Percentiles rank a stretch among this genome's conserved stretches.
Conservation (phyloP, 2,113 vertebrate genomes). For the Limanda limanda region DNA sequence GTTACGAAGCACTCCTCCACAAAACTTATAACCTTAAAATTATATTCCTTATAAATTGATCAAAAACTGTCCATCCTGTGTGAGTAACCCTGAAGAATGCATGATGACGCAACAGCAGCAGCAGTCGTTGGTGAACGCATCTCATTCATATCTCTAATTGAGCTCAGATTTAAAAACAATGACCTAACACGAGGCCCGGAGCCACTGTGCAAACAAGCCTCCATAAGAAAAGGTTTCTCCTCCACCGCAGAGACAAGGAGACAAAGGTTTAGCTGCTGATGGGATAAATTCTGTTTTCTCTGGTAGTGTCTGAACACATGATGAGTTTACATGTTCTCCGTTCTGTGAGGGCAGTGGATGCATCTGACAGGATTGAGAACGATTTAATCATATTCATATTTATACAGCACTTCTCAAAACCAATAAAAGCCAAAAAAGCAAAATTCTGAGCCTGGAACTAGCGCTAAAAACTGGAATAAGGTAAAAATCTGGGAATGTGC, state of each 20-base stretch:
- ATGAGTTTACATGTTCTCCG: too few species aligned
- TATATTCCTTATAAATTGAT: too few species aligned
- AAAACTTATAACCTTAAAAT: too few species aligned
- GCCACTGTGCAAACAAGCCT: slow-evolving; percentile 17
- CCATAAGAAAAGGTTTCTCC: slow-evolving; percentile 1
- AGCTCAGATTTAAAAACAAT: slow-evolving; percentile 42
- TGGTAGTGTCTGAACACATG: neutral
- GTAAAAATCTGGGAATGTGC: too few species aligned
- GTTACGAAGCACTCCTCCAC: too few species aligned
- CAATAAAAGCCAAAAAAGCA: too few species aligned
- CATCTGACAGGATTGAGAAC: too few species aligned
- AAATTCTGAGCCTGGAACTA: too few species aligned
- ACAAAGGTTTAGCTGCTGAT: neutral
- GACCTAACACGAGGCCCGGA: slow-evolving; percentile 11
- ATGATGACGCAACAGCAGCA: slow-evolving; percentile 23
- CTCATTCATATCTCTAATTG: slow-evolving; percentile 35
- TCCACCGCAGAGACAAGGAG: neutral
- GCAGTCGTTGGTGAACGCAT: slow-evolving; percentile 2
- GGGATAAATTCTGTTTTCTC: neutral
- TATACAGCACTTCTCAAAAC: too few species aligned
- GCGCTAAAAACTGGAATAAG: too few species aligned
- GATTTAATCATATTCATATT: too few species aligned
- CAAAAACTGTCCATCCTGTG: neutral
- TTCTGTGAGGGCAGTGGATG: neutral
- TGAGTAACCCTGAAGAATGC: neutral